Evolutionary conservation across 2,113 vertebrate species (phyloP).

Genomic region (Amazona vittata): DNA sequence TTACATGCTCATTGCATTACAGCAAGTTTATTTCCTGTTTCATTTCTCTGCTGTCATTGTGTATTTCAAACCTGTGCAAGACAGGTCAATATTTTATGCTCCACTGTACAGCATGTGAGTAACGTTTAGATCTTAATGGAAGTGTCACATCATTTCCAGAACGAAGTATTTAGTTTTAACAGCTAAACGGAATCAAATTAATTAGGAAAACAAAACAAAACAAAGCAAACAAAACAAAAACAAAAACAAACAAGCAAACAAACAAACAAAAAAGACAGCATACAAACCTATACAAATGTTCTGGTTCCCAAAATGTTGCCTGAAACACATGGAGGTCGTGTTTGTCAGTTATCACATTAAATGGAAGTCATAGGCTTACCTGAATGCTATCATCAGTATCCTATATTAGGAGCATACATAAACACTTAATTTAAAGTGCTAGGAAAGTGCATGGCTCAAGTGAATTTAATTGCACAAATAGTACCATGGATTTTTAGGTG

Average conservation of each 20-base stretch:
- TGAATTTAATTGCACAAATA: neutral
- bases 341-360: neutral
- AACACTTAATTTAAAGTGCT: neutral
- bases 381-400: neutral
- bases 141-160: constrained; percentile 59
- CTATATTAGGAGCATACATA: neutral
- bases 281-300: neutral
- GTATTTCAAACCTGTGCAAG: neutral
- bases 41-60: neutral
- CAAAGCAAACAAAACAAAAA: too few species aligned
- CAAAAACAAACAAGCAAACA: too few species aligned
- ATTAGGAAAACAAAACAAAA: neutral
- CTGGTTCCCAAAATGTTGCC: neutral
- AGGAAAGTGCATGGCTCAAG: neutral
- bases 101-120: neutral
- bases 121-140: constrained; percentile 27
- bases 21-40: constrained; percentile 38
- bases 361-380: neutral
- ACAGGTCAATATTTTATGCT: constrained; percentile 33
- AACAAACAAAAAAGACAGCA: neutral
- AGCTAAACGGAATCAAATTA: constrained; percentile 49
- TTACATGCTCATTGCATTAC: constrained; percentile 9
- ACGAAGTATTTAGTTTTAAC: constrained; percentile 55
- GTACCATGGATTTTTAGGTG: neutral
- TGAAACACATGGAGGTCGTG: neutral